Conservation (phyloP, 2,888 invertebrate genomes). For the Cataglyphis altisquamis region DNA sequence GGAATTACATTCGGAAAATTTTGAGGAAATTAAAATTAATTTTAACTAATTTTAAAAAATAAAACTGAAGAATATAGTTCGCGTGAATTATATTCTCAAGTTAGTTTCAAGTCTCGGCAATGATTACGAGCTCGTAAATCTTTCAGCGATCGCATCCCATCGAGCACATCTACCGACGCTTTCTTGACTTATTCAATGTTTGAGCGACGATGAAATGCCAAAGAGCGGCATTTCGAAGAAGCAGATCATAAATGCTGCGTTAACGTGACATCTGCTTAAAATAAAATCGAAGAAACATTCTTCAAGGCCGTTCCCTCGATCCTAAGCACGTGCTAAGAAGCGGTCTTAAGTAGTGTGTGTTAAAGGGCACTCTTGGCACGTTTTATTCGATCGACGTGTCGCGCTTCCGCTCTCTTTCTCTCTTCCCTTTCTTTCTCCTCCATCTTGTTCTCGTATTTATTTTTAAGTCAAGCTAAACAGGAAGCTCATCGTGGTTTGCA, state of each 20-base stretch:
- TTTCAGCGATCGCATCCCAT: constrained; percentile 17
- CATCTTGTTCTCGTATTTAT: constrained; percentile 28
- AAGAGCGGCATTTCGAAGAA: constrained; percentile 32
- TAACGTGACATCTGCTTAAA: constrained; percentile 62
- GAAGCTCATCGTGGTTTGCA: constrained; percentile 14
- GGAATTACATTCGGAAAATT: neutral
- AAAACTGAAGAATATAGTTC: neutral
- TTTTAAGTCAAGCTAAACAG: constrained; percentile 17
- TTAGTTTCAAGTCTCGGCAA: neutral
- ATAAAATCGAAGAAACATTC: constrained; percentile 60
- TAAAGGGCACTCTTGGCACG: constrained; percentile 49
- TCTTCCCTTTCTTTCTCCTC: neutral
- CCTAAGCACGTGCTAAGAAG: constrained; percentile 61
- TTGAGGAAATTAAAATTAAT: neutral
- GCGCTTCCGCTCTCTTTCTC: constrained; percentile 41
- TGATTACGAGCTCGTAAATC: constrained; percentile 42
- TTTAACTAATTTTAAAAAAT: neutral
- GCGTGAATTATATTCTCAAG: neutral
- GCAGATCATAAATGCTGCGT: constrained; percentile 38
- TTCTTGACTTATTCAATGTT: constrained; percentile 27
- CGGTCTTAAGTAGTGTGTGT: constrained; percentile 36
- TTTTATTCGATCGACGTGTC: constrained; percentile 54
- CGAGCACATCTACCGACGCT: constrained; percentile 4
- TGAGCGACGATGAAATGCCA: constrained; percentile 17
- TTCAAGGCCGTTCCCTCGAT: constrained; percentile 64